Base-by-base conservation (phyloP, 2,888 invertebrate genomes). In the Aricia artaxerxes region DNA sequence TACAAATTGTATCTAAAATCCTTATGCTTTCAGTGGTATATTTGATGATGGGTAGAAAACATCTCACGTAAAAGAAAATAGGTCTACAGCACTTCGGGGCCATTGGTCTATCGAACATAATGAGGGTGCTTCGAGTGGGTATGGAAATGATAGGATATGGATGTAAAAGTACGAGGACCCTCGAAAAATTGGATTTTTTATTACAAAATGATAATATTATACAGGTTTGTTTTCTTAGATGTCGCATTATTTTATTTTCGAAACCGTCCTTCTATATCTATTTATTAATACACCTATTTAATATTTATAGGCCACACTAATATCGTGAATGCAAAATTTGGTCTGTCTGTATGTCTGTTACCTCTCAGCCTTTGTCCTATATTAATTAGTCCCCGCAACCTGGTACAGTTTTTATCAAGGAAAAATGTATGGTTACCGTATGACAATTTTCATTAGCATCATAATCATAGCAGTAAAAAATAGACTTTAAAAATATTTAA, bases 151-250 rank as follows among this genome's bases (percentile, higher is more conserved):
- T 69, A 38, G 69, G 69, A 69, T 69, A 69, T 69, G 13, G 69
- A 69, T 69, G 69, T 69, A 69, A 69, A 69, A 35, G 69, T 69
- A 69, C 35, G 35, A 69, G 69, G 69, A 38, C 69, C 69, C 69
- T 69, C 69, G 5, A 69, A 69, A 69, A 69, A 13, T 69, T 69
- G 69, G 69, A 69, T 69, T 69, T 69, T 69, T 69, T 69, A 69
- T 69, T 69, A 38, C 13, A 69, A 35, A 69, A 38, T 35, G 69
- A 69, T 69, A 69, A 13, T 13, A 16, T 69, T 35, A 69, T 69
- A 35, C 69, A 69, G 13, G 13, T 69, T 35, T 69, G 13, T 38
- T 35, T 69, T 13, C 61, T 61, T 16, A 13, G 64, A 64, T 35
- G 76, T 76, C 24, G n/a, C 35, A 16, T 44, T 49, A 73, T 75